Percentiles rank a stretch among this genome's conserved stretches.
phyloP scores from a whole-genome alignment of 2,113 vertebrate species.

The Gopherus flavomarginatus region DNA sequence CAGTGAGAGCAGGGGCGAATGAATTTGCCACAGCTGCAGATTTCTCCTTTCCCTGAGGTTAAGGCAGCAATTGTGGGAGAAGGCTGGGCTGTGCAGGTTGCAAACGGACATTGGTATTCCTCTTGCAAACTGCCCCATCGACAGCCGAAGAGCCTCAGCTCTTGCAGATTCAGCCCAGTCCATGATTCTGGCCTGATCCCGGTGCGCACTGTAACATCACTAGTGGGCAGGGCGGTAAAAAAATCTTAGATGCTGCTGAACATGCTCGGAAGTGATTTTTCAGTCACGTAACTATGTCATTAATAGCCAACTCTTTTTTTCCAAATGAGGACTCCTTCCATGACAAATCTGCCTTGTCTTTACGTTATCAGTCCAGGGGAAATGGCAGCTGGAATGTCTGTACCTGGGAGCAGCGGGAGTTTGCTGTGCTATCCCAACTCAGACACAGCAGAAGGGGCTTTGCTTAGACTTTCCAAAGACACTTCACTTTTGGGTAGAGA shows the following conservation, averaged over 20 bases:
- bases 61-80: constrained; percentile 57
- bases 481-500: background rate
- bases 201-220: background rate
- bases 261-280: background rate
- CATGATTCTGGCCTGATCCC: no score
- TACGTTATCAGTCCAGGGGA: background rate
- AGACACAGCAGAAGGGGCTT: background rate
- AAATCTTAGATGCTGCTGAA: constrained; percentile 43
- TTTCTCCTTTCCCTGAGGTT: constrained; percentile 55
- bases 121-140: constrained; percentile 23
- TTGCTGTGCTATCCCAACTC: background rate
- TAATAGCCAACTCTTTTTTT: background rate
- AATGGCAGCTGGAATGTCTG: background rate
- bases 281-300: background rate
- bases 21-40: constrained; percentile 41
- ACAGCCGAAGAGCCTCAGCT: background rate
- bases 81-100: constrained; percentile 59
- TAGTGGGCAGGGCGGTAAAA: fast-evolving
- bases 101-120: constrained; percentile 67
- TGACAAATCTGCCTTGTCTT: background rate
- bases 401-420: background rate
- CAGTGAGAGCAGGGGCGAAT: constrained; percentile 24
- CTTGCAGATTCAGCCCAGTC: no score
- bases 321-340: background rate
- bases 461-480: background rate